Conservation (phyloP, 2,113 vertebrate genomes). For the Melozone crissalis region DNA sequence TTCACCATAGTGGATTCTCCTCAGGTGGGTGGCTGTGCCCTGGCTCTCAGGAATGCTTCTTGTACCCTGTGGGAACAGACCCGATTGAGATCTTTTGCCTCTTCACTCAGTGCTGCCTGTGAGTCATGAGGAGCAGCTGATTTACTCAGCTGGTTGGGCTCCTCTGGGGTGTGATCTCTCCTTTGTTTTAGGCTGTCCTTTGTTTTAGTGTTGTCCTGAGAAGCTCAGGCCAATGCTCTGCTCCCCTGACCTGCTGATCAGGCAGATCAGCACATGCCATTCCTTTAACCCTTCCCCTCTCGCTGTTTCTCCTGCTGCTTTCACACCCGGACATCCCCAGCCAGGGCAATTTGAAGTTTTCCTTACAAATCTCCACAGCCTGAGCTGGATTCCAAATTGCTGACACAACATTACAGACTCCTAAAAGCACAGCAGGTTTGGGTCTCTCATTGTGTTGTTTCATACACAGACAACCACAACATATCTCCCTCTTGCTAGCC, state of each 20-base stretch:
- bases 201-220: constrained; percentile 8
- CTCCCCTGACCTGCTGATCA: background rate
- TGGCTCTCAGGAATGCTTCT: background rate
- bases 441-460: background rate
- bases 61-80: background rate
- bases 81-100: background rate
- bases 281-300: constrained; percentile 26
- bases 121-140: background rate
- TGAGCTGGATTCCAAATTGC: background rate
- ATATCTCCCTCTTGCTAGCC: background rate
- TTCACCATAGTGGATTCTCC: background rate
- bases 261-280: constrained; percentile 18
- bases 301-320: background rate
- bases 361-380: background rate
- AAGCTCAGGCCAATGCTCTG: background rate
- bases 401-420: background rate
- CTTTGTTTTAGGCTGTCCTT: constrained; percentile 1
- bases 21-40: background rate
- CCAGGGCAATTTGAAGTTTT: background rate
- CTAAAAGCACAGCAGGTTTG: background rate
- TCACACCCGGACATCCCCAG: background rate
- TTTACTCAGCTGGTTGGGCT: background rate
- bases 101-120: background rate
- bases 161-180: constrained; percentile 9
- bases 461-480: background rate